These are phyloP conservation scores for Bettongia penicillata DNA, from an alignment of 2,113 vertebrate genomes.

Conservation along the genomic window DNA sequence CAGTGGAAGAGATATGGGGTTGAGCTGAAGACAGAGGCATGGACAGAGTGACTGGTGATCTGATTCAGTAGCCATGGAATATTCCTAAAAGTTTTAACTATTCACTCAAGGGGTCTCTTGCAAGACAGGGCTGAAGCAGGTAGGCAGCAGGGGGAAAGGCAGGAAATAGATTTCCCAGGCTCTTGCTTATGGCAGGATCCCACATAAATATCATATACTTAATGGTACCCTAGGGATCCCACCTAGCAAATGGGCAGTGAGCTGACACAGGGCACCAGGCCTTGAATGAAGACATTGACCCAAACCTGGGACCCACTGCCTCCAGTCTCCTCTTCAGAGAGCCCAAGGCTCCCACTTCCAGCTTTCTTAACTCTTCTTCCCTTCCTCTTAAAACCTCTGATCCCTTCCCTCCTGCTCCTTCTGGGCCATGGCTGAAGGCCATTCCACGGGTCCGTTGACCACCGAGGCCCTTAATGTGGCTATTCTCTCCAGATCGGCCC, in stretches of 20 bases:
- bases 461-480: not conserved
- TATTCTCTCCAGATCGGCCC: not conserved
- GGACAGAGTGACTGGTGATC: not conserved
- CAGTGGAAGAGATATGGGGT: not conserved
- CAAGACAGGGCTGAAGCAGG: not conserved
- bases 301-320: not conserved
- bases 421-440: not conserved
- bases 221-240: not conserved
- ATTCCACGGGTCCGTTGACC: not conserved
- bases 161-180: not conserved
- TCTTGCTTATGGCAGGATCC: not conserved
- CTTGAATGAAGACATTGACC: not conserved
- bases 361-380: not conserved
- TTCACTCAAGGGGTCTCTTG: not conserved
- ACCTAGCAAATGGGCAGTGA: not conserved
- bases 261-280: not conserved
- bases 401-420: not conserved
- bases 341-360: not conserved
- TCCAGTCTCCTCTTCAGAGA: not conserved
- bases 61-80: not conserved
- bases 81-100: not conserved
- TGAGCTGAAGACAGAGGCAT: not conserved
- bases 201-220: not conserved
- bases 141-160: not conserved
- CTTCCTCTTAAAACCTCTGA: not conserved